Percentiles rank a stretch among this genome's conserved stretches.
These are phyloP conservation scores for Xiphophorus maculatus DNA, from an alignment of 2,113 vertebrate species.

Conservation along the genomic window DNA sequence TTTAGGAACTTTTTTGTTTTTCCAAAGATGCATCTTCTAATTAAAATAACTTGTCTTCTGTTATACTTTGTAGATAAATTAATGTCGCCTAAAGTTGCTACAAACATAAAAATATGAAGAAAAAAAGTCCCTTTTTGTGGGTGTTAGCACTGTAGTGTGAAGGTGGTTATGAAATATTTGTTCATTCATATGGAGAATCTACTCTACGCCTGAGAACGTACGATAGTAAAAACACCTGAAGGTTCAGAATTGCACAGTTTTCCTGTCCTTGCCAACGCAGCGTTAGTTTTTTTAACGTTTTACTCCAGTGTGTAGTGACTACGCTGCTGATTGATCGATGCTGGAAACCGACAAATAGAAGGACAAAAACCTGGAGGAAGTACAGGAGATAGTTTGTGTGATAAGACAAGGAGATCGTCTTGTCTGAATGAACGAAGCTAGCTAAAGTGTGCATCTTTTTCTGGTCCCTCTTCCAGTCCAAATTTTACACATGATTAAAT, in stretches of 20 bases:
- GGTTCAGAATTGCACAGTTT: constrained; percentile 54
- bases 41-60: constrained; percentile 8
- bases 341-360: constrained; percentile 34
- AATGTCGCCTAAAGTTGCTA: background rate
- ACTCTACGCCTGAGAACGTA: constrained; percentile 58
- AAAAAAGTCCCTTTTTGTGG: background rate
- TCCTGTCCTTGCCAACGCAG: constrained; percentile 46
- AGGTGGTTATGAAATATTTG: constrained; percentile 30
- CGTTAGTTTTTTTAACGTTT: constrained; percentile 28
- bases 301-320: constrained; percentile 80
- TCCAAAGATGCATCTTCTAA: constrained; percentile 39
- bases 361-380: constrained; percentile 25
- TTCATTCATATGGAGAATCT: constrained; percentile 12
- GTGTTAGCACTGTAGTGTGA: constrained; percentile 50
- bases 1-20: constrained; percentile 45
- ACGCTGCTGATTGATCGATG: constrained; percentile 75
- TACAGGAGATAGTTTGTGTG: constrained; percentile 21
- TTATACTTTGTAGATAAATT: background rate
- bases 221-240: constrained; percentile 63
- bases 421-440: constrained; percentile 44
- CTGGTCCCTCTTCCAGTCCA: constrained; percentile 54
- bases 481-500: constrained; percentile 41
- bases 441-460: constrained; percentile 45
- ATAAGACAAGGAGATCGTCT: constrained; percentile 20
- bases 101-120: background rate